Evolutionary conservation across 2,888 invertebrate species (phyloP).

Genomic region (Heliconius ethilla): DNA sequence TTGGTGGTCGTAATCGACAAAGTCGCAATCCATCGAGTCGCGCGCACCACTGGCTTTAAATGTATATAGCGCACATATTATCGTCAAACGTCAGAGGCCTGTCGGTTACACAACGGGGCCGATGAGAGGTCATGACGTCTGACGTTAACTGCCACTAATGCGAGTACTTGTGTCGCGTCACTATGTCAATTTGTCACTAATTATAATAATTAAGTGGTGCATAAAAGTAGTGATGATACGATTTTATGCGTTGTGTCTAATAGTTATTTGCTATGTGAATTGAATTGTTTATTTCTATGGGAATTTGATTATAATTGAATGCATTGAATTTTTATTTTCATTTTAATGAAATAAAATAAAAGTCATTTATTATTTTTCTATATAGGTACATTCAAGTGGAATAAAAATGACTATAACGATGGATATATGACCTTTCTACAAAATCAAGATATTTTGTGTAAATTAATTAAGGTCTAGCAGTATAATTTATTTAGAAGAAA

Average conservation of each 20-base stretch:
- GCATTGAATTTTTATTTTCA: no score
- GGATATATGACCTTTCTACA: background rate
- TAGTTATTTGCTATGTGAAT: background rate
- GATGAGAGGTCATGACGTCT: slow-evolving; percentile 48
- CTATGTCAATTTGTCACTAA: slow-evolving; percentile 31
- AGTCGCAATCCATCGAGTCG: slow-evolving; percentile 60
- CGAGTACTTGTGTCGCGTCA: slow-evolving; percentile 24
- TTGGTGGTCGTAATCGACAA: slow-evolving; percentile 66
- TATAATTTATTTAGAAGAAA: slow-evolving; percentile 15
- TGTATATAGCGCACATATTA: slow-evolving; percentile 62
- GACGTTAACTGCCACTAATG: slow-evolving; percentile 53
- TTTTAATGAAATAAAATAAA: no score
- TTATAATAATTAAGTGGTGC: slow-evolving; percentile 12
- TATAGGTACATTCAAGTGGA: no score
- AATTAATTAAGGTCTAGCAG: no score
- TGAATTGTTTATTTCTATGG: background rate
- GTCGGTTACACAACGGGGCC: slow-evolving; percentile 55
- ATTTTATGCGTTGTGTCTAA: background rate
- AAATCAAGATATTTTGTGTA: background rate
- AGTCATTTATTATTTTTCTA: no score
- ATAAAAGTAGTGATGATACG: background rate
- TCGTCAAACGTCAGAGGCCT: slow-evolving; percentile 59
- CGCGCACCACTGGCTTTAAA: slow-evolving; percentile 68
- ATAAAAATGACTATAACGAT: no score
- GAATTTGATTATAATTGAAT: background rate